Evolutionary conservation across 2,888 invertebrate species (phyloP).

Genomic region (Pyralis farinalis): DNA sequence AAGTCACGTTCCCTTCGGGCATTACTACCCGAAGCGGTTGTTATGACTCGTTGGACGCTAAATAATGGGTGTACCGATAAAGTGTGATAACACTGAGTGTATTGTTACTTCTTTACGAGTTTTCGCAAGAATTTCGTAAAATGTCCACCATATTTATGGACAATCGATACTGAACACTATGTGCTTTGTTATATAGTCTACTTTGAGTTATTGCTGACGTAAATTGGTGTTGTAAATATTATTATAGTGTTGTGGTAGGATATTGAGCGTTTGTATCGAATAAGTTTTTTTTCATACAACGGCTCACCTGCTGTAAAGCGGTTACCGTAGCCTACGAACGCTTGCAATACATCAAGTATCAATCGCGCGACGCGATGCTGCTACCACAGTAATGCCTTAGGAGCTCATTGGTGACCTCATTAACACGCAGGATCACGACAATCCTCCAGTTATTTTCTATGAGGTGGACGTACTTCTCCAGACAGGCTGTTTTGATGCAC

Average conservation of each 20-base stretch:
- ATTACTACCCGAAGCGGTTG: slow-evolving; percentile 14
- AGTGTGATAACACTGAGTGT: slow-evolving; percentile 13
- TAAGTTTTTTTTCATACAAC: too few relatives aligned
- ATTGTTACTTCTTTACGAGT: slow-evolving; percentile 5
- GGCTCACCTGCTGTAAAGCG: too few relatives aligned
- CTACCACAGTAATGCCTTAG: too few relatives aligned
- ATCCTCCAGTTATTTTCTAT: too few relatives aligned
- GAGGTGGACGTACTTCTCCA: too few relatives aligned
- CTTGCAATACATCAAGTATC: too few relatives aligned
- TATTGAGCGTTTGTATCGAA: background rate
- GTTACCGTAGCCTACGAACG: too few relatives aligned
- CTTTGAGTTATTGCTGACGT: background rate
- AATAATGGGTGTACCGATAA: slow-evolving; percentile 22
- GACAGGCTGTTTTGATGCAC: too few relatives aligned
- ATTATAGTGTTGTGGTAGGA: background rate
- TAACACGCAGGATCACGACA: too few relatives aligned
- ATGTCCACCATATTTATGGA: background rate
- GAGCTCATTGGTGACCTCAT: too few relatives aligned
- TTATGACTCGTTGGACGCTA: slow-evolving; percentile 25
- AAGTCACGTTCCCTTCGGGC: slow-evolving; percentile 23
- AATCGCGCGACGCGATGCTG: too few relatives aligned
- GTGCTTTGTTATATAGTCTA: slow-evolving; percentile 4
- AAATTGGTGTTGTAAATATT: background rate
- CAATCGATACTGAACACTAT: slow-evolving; percentile 3
- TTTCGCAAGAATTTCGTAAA: background rate